A percentile compares a stretch with the other conserved stretches of the same genome.
phyloP scores from a whole-genome alignment of 2,797 vertebrate genomes.

The Australoheros facetus region DNA sequence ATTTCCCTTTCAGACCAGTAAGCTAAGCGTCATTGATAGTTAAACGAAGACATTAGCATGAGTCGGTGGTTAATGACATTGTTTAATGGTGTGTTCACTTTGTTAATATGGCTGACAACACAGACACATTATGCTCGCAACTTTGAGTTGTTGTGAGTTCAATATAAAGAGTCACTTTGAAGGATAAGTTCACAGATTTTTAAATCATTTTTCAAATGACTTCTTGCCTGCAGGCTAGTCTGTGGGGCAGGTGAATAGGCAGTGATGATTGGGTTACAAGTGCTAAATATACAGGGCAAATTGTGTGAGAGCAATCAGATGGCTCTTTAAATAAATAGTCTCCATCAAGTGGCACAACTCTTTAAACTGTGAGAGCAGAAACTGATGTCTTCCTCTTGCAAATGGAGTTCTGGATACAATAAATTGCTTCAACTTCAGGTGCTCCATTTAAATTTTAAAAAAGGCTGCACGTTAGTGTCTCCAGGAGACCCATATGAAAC shows the following conservation, averaged over 20 bases:
- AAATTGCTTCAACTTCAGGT: not conserved
- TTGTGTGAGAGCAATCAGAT: slow-evolving; percentile 14
- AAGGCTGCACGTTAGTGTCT: slow-evolving; percentile 39
- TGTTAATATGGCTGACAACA: slow-evolving; percentile 82
- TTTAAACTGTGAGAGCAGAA: not conserved
- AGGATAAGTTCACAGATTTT: slow-evolving; percentile 69
- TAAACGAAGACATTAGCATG: slow-evolving; percentile 90
- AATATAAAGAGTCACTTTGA: slow-evolving; percentile 74
- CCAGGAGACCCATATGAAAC: slow-evolving; percentile 42
- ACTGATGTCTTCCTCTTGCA: not conserved
- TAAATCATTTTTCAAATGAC: slow-evolving; percentile 55
- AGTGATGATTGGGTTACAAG: slow-evolving; percentile 24
- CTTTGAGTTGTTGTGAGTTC: slow-evolving; percentile 73
- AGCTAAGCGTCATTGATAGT: slow-evolving; percentile 90
- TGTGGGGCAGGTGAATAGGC: slow-evolving; percentile 36
- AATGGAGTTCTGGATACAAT: not conserved
- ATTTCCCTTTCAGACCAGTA: slow-evolving; percentile 90
- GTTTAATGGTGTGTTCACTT: slow-evolving; percentile 84
- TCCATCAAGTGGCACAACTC: slow-evolving; percentile 10
- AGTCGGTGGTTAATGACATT: slow-evolving; percentile 94
- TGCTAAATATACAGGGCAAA: slow-evolving; percentile 24
- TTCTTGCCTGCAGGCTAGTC: slow-evolving; percentile 40
- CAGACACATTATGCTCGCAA: slow-evolving; percentile 77
- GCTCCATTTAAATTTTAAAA: slow-evolving; percentile 22
- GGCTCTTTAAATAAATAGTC: not conserved